Conservation (phyloP, 92 coral and sea anemone genomes). For the Meandrina meandrites region DNA sequence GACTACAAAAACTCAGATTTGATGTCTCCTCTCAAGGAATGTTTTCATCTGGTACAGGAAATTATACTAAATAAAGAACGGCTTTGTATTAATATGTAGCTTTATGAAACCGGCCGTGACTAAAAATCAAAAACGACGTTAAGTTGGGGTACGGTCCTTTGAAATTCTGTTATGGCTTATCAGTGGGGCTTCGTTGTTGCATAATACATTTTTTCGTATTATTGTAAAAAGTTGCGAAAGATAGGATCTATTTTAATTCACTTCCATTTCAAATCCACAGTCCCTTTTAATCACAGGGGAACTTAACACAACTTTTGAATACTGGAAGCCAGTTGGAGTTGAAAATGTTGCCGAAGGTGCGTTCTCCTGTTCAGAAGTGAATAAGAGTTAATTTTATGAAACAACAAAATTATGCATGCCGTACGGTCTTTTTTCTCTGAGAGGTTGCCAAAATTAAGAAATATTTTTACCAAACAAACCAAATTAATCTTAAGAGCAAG, state of each 20-base stretch:
- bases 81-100: no score
- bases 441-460: neutral
- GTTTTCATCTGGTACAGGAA: no score
- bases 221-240: neutral
- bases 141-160: no score
- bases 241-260: neutral
- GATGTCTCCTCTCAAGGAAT: no score
- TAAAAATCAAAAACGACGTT: no score
- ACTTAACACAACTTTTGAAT: slow-evolving; percentile 34
- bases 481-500: no score
- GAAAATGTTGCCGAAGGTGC: neutral
- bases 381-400: neutral
- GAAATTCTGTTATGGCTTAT: no score
- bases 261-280: neutral
- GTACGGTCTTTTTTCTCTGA: neutral
- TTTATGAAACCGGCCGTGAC: no score
- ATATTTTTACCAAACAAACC: no score
- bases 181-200: neutral
- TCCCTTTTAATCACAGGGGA: slow-evolving; percentile 20
- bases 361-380: neutral
- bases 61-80: no score
- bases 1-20: no score
- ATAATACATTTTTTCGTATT: neutral
- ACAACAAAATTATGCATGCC: neutral
- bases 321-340: slow-evolving; percentile 21